These are phyloP conservation scores for Moxostoma hubbsi DNA, from an alignment of 2,797 vertebrate genomes.

Conservation along the genomic window DNA sequence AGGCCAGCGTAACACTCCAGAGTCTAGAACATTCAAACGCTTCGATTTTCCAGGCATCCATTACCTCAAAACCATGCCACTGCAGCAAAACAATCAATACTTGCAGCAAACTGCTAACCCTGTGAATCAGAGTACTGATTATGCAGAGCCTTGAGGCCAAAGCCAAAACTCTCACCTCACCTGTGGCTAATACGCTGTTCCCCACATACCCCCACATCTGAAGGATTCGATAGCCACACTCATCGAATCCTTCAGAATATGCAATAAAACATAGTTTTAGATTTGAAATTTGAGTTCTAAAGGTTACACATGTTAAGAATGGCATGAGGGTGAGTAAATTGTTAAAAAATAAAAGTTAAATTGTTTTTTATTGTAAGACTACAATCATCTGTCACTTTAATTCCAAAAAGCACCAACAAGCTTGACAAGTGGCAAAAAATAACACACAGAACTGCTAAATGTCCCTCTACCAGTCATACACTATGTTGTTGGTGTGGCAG, in stretches of 20 bases:
- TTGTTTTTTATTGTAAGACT: neutral
- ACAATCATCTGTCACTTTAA: neutral
- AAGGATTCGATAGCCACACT: too few relatives aligned
- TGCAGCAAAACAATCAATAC: constrained; percentile 50
- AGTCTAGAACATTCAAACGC: constrained; percentile 32
- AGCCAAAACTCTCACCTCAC: constrained; percentile 37
- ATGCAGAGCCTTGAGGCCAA: constrained; percentile 7
- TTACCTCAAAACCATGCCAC: constrained; percentile 47
- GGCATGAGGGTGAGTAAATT: neutral
- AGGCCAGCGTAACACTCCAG: constrained; percentile 12
- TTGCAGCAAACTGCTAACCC: constrained; percentile 41
- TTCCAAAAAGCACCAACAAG: neutral
- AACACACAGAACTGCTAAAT: neutral
- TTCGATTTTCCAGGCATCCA: constrained; percentile 51
- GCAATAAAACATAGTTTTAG: neutral
- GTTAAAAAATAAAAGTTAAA: neutral
- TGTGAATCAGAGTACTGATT: constrained; percentile 41
- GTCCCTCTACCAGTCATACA: neutral
- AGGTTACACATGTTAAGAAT: too few relatives aligned
- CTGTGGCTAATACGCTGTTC: constrained; percentile 11
- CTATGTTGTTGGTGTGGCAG: neutral
- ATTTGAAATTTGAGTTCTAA: too few relatives aligned
- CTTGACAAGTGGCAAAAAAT: neutral
- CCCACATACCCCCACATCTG: neutral
- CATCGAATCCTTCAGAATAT: neutral